Evolutionary conservation across 2,797 vertebrate species (phyloP), one percentile per base, ranked within the genome.

Genomic region (Cryptoblepharus egeriae): DNA sequence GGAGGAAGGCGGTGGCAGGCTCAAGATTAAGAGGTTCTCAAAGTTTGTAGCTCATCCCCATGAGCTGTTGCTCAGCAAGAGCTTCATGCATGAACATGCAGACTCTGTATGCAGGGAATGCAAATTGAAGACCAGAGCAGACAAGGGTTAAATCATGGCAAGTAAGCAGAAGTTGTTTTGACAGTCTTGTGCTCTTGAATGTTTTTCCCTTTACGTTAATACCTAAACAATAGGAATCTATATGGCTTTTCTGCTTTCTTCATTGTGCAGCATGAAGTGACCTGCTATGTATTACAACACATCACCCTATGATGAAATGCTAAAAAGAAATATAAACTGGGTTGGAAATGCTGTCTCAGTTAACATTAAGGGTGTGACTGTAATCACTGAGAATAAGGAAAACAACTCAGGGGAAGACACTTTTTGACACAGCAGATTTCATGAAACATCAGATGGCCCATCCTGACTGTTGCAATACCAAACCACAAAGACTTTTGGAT

Each of bases 191-290:
- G 83, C 79, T 78, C 45, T 79, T 61, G 75, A 83, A 13, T 60
- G 67, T 80, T 80, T 70, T 82, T 89, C 89, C 84, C 58, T 85
- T 85, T 90, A 85, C 3, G 86, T 89, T 94, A 90, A 91, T 92
- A 84, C 83, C 69, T 85, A 16, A 58, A 76, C 55, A 60, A 85
- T 37, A 61, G 79, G 74, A 79, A 87, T 87, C 88, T 45, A 42
- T 87, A 87, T 87, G 85, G 80, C 77, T 92, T 91, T 92, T 91
- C 37, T 84, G 87, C 87, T 91, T 89, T 83, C 86, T 42, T 92
- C 90, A 88, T 93, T 92, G 85, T 69, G 82, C 84, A 83, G 90
- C 88, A 93, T 90, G 91, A 88, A 90, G 92, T 92, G 86, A 88
- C 74, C 72, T 79, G 75, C 79, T 81, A 39, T 55, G 70, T 75